Evolutionary conservation across 2,888 invertebrate species (phyloP), one percentile per base, ranked within the genome.

Genomic region (Cerceris ruficornis): DNA sequence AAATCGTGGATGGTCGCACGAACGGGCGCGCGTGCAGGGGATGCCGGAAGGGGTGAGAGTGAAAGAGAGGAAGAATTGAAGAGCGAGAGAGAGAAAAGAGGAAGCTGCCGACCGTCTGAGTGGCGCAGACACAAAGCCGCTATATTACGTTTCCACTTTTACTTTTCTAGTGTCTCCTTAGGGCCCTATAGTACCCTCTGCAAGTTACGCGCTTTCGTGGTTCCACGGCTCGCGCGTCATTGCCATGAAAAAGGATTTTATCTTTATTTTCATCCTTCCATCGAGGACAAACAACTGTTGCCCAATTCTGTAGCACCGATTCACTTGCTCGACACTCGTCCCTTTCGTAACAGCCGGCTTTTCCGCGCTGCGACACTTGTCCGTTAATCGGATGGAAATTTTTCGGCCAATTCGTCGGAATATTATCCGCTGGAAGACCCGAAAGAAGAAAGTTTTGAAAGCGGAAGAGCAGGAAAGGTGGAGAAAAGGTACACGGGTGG

Each of bases 131-230:
- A 91, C 91, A 91, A 91, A 91, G 89, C 87, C 86, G 86, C 85
- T 87, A 86, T 91, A 91, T 91, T 91, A 90, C 90, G 85, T 91
- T 91, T 92, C 92, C 89, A 90, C 91, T 87, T 89, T 84, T 88
- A 83, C 87, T 89, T 87, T 88, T 89, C 86, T 86, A 87, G 87
- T 86, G 84, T 86, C 85, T 82, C 72, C 82, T 77, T 28, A 76
- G 64, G 62, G 55, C 74, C 58, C 28, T 28, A 28, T 75, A 71
- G 72, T 75, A 73, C 72, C 75, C 68, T 64, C 42, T 75, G 39
- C 69, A 52, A 54, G 77, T 80, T 69, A 66, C 79, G 50, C 75
- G 60, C 75, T 71, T 64, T 52, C 57, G 17, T 65, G 65, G 52
- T 49, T 52, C 28, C 50, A 52, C 42, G 58, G 60, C 69, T 68